Evolutionary conservation across 2,113 vertebrate genomes (phyloP), one percentile per base, ranked within the genome.

Genomic region (Oreotrochilus melanogaster): DNA sequence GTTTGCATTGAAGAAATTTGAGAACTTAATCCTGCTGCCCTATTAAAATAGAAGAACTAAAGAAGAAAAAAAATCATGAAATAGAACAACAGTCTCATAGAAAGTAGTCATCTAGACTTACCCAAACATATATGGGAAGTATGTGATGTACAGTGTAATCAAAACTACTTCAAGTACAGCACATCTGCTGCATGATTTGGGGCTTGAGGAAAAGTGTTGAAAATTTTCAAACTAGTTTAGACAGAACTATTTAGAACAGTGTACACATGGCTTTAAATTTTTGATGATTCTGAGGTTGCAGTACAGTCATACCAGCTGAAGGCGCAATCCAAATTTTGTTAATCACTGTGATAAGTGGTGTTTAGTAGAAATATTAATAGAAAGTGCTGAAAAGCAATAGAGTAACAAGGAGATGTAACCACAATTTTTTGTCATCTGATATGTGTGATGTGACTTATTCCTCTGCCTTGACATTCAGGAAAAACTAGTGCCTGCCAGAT

Each of bases 311-410:
- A 88, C 47, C 50, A 86, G 43, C n/a, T 53, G 60, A 91, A 89
- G 47, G 43, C 67, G 35, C 62, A 48, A 30, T 60, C n/a, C 74
- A 51, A 83, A 45, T 83, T 89, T 62, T 83, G 51, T 83, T 94
- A 74, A 58, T 89, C 4, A 1, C 39, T 91, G 31, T 67, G 47
- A 25, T 86, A 92, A 86, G 60, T 67, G 18, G 39, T 69, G 60
- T 39, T 66, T 94, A 81, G 25, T 84, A 83, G 39, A 93, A 96
- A 79, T 61, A 88, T 24, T 37, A 61, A 11, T 61, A 50, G 53
- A 86, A 91, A 91, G 86, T 88, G 62, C 67, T 60, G 72, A 83
- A 92, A 88, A 50, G 48, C 39, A 82, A 18, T 53, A 78, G 42
- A 50, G 47, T 72, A 72, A 64, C 53, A 89, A 50, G 10, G 35